Percentiles rank a stretch among this genome's conserved stretches.
These are phyloP conservation scores for Cataglyphis rosenhaueri DNA, from an alignment of 2,888 invertebrate genomes.

Conservation along the genomic window DNA sequence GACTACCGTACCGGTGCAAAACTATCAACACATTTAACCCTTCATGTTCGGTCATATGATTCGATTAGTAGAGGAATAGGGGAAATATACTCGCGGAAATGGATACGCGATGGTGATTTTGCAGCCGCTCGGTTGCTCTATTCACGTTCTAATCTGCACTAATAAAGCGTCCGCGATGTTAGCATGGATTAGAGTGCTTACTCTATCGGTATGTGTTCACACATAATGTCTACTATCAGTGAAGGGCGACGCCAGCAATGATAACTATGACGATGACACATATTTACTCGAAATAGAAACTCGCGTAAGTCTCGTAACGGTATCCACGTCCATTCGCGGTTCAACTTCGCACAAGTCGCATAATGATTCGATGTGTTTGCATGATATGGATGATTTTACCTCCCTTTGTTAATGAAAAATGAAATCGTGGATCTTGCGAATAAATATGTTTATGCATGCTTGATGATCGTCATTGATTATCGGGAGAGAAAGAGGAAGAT, in stretches of 20 bases:
- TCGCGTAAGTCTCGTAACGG: conserved; percentile 70
- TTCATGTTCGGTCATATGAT: conserved; percentile 61
- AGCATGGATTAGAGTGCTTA: conserved; percentile 72
- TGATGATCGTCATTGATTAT: neutral
- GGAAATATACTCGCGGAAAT: conserved; percentile 67
- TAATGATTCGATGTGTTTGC: conserved; percentile 35
- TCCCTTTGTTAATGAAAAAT: conserved; percentile 9
- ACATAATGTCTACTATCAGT: conserved; percentile 52
- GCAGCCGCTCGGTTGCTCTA: conserved; percentile 68
- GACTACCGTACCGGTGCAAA: neutral
- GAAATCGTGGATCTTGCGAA: neutral
- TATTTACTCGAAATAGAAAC: conserved; percentile 74
- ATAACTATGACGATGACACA: conserved; percentile 68
- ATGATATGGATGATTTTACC: neutral
- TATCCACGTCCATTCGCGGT: conserved; percentile 55
- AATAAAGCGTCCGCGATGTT: conserved; percentile 77
- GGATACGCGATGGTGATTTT: conserved; percentile 67
- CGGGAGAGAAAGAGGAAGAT: neutral
- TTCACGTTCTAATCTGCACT: conserved; percentile 78
- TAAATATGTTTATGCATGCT: neutral
- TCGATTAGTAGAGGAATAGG: conserved; percentile 48
- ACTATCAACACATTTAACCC: conserved; percentile 60
- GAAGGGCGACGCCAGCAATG: conserved; percentile 31
- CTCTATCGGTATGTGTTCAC: conserved; percentile 40
- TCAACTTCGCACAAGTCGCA: conserved; percentile 43